Base-by-base conservation (phyloP, 2,797 vertebrate genomes). In the Gymnodraco acuticeps region DNA sequence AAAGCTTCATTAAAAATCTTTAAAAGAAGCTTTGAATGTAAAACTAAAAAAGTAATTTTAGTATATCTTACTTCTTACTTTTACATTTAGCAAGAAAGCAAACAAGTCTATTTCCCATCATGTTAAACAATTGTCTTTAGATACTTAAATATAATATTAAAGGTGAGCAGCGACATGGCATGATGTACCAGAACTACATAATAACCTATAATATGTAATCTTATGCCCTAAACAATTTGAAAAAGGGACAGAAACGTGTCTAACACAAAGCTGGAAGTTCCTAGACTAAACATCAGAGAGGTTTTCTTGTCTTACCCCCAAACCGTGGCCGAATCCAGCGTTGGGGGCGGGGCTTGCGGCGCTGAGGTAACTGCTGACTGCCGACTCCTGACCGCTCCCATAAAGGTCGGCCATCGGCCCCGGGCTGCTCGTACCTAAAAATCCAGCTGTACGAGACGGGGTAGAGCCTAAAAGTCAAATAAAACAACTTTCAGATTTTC, bases 371-470 rank as follows among this genome's bases (percentile, higher is more conserved):
- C 97, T 99, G 95, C 97, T 98, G 92, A 99, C 97, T 27, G 97
- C 96, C 0, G 98, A 98, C 88, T 99, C 98, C 95, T 99, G 98
- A 88, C 96, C 96, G 0, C 97, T 94, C 77, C 97, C 97, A 0
- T 99, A 99, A 70, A 99, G 95, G 83, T 99, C 98, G 1, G 98
- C 98, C 97, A 99, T 99, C 2, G 98, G 98, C 58, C 98, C 98
- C 0, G 98, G 98, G 91, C 98, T 99, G 94, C 97, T 99, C 56
- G 98, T 98, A 77, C 98, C 97, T 91, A 99, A 95, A 91, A 99
- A 99, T 46, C 98, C 98, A 88, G 96, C 98, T 2, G 98, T 94
- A 92, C 98, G 97, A 91, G 96, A 97, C 3, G 97, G 96, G 76
- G 94, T 96, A 59, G 98, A 97, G 91, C 98, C 98, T 95, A 53